A percentile compares a stretch with the other conserved stretches of the same genome.
Evolutionary conservation across 2,888 invertebrate genomes (phyloP).

Genomic region (Brachyptera risi): DNA sequence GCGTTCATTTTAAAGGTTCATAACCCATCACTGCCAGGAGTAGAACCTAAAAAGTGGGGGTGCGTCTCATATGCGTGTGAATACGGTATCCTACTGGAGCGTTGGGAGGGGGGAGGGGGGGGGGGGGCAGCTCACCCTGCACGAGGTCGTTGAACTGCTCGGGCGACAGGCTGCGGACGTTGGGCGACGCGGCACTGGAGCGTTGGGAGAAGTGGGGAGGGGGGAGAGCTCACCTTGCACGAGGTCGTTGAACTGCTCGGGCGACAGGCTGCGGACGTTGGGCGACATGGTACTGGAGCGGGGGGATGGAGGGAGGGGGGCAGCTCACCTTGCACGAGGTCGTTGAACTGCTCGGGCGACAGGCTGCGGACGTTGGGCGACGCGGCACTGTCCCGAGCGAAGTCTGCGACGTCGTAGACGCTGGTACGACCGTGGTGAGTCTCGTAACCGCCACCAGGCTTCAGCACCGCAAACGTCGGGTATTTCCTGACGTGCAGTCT

Average conservation of each 20-base stretch:
- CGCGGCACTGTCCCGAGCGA: slow-evolving; percentile 58
- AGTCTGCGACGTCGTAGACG: slow-evolving; percentile 56
- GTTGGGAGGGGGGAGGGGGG: too few relatives aligned
- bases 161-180: slow-evolving; percentile 59
- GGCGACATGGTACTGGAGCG: slow-evolving; percentile 50
- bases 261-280: slow-evolving; percentile 59
- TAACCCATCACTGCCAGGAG: too few relatives aligned
- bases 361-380: slow-evolving; percentile 58
- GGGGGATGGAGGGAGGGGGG: too few relatives aligned
- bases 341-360: slow-evolving; percentile 57
- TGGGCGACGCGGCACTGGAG: slow-evolving; percentile 52
- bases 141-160: slow-evolving; percentile 56
- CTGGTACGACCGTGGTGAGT: slow-evolving; percentile 61
- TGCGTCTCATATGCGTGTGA: too few relatives aligned
- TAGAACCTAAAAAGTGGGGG: too few relatives aligned
- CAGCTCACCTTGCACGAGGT: too few relatives aligned
- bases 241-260: slow-evolving; percentile 57
- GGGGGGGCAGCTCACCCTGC: too few relatives aligned
- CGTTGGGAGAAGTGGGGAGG: too few relatives aligned
- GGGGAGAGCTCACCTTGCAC: slow-evolving; percentile 40
- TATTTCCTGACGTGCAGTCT: slow-evolving; percentile 55
- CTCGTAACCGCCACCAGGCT: slow-evolving; percentile 71
- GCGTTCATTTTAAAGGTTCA: too few relatives aligned
- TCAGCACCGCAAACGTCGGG: slow-evolving; percentile 71
- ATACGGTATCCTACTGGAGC: too few relatives aligned